A percentile compares a stretch with the other conserved stretches of the same genome.
phyloP scores from a whole-genome alignment of 2,797 vertebrate genomes.

The Gephyroberyx darwinii region DNA sequence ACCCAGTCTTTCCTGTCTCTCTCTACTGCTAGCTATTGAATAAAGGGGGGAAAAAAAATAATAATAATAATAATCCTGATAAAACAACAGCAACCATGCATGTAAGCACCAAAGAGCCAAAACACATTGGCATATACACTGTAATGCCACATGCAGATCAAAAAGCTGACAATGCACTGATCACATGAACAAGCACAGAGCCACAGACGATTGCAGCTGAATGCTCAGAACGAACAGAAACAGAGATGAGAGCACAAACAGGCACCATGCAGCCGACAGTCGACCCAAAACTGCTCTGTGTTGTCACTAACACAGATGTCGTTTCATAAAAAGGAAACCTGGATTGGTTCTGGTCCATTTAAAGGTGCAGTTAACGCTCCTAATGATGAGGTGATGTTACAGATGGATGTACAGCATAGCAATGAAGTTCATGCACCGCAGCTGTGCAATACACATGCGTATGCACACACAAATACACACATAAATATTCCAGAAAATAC shows the following conservation, averaged over 20 bases:
- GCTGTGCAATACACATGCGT: background rate
- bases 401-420: background rate
- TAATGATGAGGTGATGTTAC: slow-evolving; percentile 2
- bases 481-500: background rate
- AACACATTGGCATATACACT: background rate
- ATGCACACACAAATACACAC: background rate
- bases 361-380: slow-evolving; percentile 30
- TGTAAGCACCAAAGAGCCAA: background rate
- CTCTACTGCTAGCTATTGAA: too few species aligned
- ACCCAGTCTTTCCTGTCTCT: too few species aligned
- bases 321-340: slow-evolving; percentile 45
- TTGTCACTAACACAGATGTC: slow-evolving; percentile 39
- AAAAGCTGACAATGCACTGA: slow-evolving; percentile 13
- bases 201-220: slow-evolving; percentile 51
- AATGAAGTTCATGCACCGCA: background rate
- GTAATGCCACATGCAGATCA: background rate
- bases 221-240: slow-evolving; percentile 38
- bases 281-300: background rate
- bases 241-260: slow-evolving; percentile 5
- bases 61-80: too few species aligned
- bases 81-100: too few species aligned
- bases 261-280: too few species aligned
- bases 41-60: too few species aligned
- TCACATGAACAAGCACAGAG: slow-evolving; percentile 34
- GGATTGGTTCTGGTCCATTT: slow-evolving; percentile 10